Evolutionary conservation across 2,888 invertebrate genomes (phyloP).

Genomic region (Rhingia campestris): DNA sequence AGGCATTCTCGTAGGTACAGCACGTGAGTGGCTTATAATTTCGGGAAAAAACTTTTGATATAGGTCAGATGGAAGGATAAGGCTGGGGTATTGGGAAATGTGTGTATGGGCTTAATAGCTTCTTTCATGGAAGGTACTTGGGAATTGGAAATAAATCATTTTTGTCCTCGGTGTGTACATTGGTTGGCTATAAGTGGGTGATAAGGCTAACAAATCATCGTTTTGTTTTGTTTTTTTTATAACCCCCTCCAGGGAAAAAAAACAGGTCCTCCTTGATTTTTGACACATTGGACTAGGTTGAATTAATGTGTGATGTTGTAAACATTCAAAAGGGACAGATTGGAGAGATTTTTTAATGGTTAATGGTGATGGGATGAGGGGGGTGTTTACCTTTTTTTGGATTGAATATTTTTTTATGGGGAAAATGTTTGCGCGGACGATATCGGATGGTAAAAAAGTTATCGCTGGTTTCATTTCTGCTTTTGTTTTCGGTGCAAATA

Average conservation of each 20-base stretch:
- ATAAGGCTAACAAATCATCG: slow-evolving; percentile 55
- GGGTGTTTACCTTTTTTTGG: no score
- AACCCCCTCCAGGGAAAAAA: no score
- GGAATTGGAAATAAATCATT: slow-evolving; percentile 65
- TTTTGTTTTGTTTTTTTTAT: slow-evolving; percentile 1
- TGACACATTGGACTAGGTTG: neutral
- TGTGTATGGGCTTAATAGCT: slow-evolving; percentile 26
- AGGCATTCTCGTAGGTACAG: no score
- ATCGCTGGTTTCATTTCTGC: no score
- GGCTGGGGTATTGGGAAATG: neutral
- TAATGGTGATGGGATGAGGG: no score
- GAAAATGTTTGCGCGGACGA: no score
- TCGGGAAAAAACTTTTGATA: slow-evolving; percentile 58
- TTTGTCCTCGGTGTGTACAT: slow-evolving; percentile 46
- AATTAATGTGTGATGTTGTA: no score
- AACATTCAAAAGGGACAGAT: no score
- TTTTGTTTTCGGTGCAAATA: no score
- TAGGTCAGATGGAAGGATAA: slow-evolving; percentile 53
- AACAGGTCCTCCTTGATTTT: neutral
- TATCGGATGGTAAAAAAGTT: no score
- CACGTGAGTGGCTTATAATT: slow-evolving; percentile 71
- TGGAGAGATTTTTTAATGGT: no score
- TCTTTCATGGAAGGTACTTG: slow-evolving; percentile 20
- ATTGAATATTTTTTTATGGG: no score
- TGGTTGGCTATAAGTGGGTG: slow-evolving; percentile 68